phyloP scores from a whole-genome alignment of 2,888 invertebrate species.

The Cybosia mesomella region DNA sequence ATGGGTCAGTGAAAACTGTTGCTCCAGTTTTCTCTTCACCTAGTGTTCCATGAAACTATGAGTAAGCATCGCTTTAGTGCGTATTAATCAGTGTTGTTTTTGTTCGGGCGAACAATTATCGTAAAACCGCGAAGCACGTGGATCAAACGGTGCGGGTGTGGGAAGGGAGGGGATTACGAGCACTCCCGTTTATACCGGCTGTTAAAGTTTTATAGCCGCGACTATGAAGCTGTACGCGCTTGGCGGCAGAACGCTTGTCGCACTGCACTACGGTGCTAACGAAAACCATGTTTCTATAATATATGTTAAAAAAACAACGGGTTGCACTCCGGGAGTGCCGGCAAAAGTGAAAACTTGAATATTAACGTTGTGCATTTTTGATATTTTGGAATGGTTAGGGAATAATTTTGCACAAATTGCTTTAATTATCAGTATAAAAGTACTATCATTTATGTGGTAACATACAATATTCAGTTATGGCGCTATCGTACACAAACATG shows the following conservation, averaged over 20 bases:
- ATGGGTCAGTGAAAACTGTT: slow-evolving; percentile 20
- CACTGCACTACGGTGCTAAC: not conserved
- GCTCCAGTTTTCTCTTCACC: slow-evolving; percentile 23
- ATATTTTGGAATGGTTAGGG: too few relatives aligned
- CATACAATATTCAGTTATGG: too few relatives aligned
- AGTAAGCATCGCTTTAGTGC: slow-evolving; percentile 28
- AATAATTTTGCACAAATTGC: too few relatives aligned
- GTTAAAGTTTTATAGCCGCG: slow-evolving; percentile 24
- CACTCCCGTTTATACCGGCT: slow-evolving; percentile 27
- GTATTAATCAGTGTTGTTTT: slow-evolving; percentile 32
- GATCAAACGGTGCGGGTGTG: slow-evolving; percentile 25
- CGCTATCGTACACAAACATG: too few relatives aligned
- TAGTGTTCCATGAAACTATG: slow-evolving; percentile 25
- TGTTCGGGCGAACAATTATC: slow-evolving; percentile 29
- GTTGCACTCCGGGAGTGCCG: too few relatives aligned
- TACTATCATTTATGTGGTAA: too few relatives aligned
- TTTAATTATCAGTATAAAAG: too few relatives aligned
- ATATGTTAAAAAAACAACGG: not conserved
- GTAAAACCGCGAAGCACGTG: slow-evolving; percentile 26
- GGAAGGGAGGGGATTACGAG: slow-evolving; percentile 4
- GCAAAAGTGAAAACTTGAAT: too few relatives aligned
- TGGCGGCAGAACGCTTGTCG: not conserved
- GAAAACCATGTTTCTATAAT: not conserved
- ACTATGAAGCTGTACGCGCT: slow-evolving; percentile 5
- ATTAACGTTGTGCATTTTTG: too few relatives aligned